A percentile compares a stretch with the other conserved stretches of the same genome.
Evolutionary conservation across 2,113 vertebrate genomes (phyloP).

Genomic region (Atrichornis clamosus): DNA sequence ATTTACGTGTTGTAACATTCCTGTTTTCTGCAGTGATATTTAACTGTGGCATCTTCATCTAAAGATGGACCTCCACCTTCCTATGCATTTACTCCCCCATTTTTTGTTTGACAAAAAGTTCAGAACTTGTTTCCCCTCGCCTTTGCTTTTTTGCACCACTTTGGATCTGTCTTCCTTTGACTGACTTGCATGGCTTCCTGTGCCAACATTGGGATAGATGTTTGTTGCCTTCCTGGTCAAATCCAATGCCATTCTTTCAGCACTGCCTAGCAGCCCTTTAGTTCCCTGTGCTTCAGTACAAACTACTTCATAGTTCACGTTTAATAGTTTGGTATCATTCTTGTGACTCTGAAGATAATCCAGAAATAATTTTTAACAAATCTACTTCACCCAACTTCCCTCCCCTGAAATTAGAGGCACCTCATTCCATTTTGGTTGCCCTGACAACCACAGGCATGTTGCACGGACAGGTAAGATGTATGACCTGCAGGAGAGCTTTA

Average conservation of each 20-base stretch:
- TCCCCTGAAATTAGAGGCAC: not conserved
- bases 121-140: not conserved
- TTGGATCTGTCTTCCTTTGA: not conserved
- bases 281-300: not conserved
- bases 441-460: not conserved
- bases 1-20: not conserved
- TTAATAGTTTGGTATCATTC: not conserved
- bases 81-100: not conserved
- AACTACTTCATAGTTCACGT: not conserved
- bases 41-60: not conserved
- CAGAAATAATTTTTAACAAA: not conserved
- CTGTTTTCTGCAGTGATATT: not conserved
- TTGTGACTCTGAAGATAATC: not conserved
- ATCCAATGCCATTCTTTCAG: not conserved
- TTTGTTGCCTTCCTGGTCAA: accelerated
- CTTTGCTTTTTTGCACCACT: not conserved
- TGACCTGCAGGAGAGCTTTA: not conserved
- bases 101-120: not conserved
- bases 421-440: not conserved
- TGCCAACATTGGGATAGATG: accelerated
- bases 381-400: not conserved
- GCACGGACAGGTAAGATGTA: not conserved
- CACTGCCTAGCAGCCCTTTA: not conserved
- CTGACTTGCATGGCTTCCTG: not conserved
- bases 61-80: not conserved